phyloP scores from a whole-genome alignment of 2,113 vertebrate species.

The Neolamprologus variostigma region DNA sequence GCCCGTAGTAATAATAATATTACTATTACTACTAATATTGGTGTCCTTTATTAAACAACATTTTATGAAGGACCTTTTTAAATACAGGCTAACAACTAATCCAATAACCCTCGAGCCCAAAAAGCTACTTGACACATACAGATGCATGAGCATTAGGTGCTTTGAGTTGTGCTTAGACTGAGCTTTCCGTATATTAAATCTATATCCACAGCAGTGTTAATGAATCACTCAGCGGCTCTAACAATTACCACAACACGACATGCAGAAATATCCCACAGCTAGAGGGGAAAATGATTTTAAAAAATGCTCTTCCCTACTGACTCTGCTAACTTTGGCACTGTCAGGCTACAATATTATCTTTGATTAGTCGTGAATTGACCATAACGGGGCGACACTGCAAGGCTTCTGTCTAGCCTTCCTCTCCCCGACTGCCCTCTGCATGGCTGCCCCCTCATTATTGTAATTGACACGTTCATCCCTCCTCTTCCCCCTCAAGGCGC shows the following conservation, averaged over 20 bases:
- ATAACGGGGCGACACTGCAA: slow-evolving; percentile 3
- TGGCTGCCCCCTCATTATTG: slow-evolving; percentile 63
- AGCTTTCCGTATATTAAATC: neutral
- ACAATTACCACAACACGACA: slow-evolving; percentile 2
- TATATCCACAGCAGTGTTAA: neutral
- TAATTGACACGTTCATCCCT: slow-evolving; percentile 61
- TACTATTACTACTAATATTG: neutral
- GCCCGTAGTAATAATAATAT: neutral
- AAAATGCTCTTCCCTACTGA: neutral
- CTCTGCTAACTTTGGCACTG: neutral
- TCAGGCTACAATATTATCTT: slow-evolving; percentile 14
- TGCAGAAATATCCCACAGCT: neutral
- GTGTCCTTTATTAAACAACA: neutral
- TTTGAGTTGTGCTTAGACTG: neutral
- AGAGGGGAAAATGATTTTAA: neutral
- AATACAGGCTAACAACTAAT: neutral
- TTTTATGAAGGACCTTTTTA: neutral
- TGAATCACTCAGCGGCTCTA: neutral
- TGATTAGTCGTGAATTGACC: slow-evolving; percentile 25
- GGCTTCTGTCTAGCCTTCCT: slow-evolving; percentile 20
- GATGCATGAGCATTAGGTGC: neutral
- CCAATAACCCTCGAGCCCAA: neutral
- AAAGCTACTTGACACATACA: neutral
- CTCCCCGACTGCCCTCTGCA: slow-evolving; percentile 41
- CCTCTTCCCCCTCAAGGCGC: slow-evolving; percentile 50